Evolutionary conservation across 2,113 vertebrate species (phyloP).

Genomic region (Hippocampus mohnikei): DNA sequence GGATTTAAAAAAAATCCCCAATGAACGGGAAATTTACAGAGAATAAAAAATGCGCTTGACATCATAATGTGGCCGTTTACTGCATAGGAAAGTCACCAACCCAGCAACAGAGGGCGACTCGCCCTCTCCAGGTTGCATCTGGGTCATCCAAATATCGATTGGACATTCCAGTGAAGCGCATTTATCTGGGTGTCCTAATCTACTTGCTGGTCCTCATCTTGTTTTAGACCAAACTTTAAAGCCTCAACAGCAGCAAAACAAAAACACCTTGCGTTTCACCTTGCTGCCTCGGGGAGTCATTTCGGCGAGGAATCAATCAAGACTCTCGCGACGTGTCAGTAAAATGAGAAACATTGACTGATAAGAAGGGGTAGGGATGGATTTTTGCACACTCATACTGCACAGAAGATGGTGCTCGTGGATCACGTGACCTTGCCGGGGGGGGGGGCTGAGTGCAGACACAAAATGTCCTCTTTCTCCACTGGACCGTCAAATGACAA

Average conservation of each 20-base stretch:
- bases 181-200: constrained; percentile 13
- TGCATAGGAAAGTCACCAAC: background rate
- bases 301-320: constrained; percentile 9
- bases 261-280: constrained; percentile 7
- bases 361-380: constrained; percentile 22
- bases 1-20: background rate
- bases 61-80: background rate
- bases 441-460: constrained; percentile 8
- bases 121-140: background rate
- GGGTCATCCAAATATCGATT: background rate
- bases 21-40: too few relatives aligned
- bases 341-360: constrained; percentile 21
- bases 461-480: constrained; percentile 27
- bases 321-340: constrained; percentile 23
- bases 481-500: constrained; percentile 16
- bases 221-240: background rate
- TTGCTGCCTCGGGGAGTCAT: constrained; percentile 19
- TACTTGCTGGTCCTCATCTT: background rate
- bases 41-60: background rate
- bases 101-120: constrained; percentile 5
- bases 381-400: constrained; percentile 29
- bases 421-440: constrained; percentile 39
- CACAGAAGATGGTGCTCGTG: constrained; percentile 41
- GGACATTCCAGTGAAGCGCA: constrained; percentile 3
- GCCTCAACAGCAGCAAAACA: background rate